A percentile compares a stretch with the other conserved stretches of the same genome.
These are phyloP conservation scores for Sciurus niger DNA, from an alignment of 2,113 vertebrate genomes.

Conservation along the genomic window DNA sequence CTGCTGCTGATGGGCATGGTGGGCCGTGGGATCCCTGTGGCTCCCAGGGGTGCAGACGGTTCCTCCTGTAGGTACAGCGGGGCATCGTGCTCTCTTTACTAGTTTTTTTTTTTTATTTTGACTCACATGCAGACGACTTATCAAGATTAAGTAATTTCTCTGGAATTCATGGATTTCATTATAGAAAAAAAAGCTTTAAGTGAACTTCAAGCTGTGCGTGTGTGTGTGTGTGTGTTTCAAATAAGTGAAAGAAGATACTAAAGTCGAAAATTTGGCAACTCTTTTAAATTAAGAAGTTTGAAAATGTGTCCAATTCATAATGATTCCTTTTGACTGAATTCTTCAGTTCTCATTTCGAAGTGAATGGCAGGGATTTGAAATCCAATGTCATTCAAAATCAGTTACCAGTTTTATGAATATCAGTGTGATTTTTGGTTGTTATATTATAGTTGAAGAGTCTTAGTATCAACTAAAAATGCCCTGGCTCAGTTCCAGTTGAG, in stretches of 20 bases:
- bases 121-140: neutral
- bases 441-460: neutral
- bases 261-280: conserved; percentile 20
- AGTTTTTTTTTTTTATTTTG: neutral
- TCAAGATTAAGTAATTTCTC: conserved; percentile 48
- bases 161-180: neutral
- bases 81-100: neutral
- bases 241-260: conserved; percentile 43
- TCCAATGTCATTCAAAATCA: conserved; percentile 67
- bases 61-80: neutral
- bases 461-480: conserved; percentile 24
- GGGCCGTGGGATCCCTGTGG: too few species aligned
- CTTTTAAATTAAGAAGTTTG: conserved; percentile 71
- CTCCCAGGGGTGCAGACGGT: neutral
- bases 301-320: conserved; percentile 78
- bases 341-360: conserved; percentile 62
- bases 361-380: conserved; percentile 73
- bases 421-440: conserved; percentile 63
- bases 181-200: neutral
- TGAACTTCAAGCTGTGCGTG: neutral
- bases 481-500: neutral
- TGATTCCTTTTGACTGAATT: conserved; percentile 74
- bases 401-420: conserved; percentile 49
- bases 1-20: neutral
- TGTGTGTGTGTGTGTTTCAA: neutral